A percentile compares a stretch with the other conserved stretches of the same genome.
Conservation (phyloP, 2,888 invertebrate genomes). For the Cheilosia soror region DNA sequence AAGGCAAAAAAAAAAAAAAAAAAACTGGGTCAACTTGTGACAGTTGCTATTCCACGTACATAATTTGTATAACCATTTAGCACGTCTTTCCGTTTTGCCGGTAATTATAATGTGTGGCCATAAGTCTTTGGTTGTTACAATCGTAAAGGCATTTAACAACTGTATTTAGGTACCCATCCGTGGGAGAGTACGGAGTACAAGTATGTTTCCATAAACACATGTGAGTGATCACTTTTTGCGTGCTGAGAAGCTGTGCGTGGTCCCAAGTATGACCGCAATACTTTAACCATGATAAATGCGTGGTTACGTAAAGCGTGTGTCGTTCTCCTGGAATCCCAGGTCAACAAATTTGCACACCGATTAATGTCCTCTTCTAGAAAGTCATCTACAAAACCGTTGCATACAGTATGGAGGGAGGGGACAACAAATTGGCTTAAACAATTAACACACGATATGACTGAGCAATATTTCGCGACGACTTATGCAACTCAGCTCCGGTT, state of each 20-base stretch:
- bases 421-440: constrained; percentile 3
- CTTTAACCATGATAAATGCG: background rate
- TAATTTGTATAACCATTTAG: background rate
- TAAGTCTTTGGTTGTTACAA: background rate
- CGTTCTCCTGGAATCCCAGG: background rate
- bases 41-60: constrained; percentile 2
- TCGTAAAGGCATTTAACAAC: background rate
- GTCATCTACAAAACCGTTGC: background rate
- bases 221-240: background rate
- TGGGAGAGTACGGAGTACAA: no score
- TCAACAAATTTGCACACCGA: background rate
- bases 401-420: background rate
- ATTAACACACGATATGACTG: constrained; percentile 26
- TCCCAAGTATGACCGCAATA: background rate
- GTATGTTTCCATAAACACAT: background rate
- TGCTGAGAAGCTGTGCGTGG: background rate
- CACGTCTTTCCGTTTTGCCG: background rate
- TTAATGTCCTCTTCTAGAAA: background rate
- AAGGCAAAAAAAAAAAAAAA: background rate
- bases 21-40: constrained; percentile 12
- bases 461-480: constrained; percentile 33
- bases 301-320: background rate
- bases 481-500: constrained; percentile 20
- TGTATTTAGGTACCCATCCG: no score
- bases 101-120: background rate